A percentile compares a stretch with the other conserved stretches of the same genome.
phyloP scores from a whole-genome alignment of 1,140 invertebrate species.

The Psix sp. region DNA sequence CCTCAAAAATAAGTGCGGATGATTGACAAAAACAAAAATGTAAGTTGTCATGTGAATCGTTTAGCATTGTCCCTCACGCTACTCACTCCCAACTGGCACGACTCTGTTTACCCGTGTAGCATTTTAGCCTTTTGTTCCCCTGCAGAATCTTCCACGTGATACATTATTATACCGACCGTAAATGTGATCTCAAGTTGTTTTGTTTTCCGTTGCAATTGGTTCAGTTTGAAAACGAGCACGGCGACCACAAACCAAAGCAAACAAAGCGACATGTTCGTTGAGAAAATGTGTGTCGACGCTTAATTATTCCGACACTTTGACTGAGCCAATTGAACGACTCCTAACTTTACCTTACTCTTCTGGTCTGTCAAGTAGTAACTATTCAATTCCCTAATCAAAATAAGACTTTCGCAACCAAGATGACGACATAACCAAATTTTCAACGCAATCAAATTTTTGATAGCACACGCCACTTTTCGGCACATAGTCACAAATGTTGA shows the following conservation, averaged over 20 bases:
- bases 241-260: background rate
- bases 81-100: constrained; percentile 76
- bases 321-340: constrained; percentile 34
- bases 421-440: too few relatives aligned
- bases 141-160: constrained; percentile 46
- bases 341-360: constrained; percentile 23
- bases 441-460: too few relatives aligned
- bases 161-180: constrained; percentile 31
- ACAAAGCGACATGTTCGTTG: background rate
- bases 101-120: constrained; percentile 63
- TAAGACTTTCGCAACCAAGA: constrained; percentile 3
- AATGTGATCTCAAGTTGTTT: constrained; percentile 32
- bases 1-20: constrained; percentile 62
- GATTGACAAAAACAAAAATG: constrained; percentile 72
- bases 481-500: too few relatives aligned
- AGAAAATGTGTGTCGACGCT: background rate
- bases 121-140: constrained; percentile 50
- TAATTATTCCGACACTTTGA: constrained; percentile 7
- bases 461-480: too few relatives aligned
- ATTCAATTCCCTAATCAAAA: constrained; percentile 32
- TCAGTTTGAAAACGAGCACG: constrained; percentile 28
- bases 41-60: constrained; percentile 74
- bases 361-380: constrained; percentile 21
- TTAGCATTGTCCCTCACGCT: constrained; percentile 71
- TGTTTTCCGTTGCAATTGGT: constrained; percentile 40